Conservation (phyloP, 2,797 vertebrate genomes). For the Prionace glauca region DNA sequence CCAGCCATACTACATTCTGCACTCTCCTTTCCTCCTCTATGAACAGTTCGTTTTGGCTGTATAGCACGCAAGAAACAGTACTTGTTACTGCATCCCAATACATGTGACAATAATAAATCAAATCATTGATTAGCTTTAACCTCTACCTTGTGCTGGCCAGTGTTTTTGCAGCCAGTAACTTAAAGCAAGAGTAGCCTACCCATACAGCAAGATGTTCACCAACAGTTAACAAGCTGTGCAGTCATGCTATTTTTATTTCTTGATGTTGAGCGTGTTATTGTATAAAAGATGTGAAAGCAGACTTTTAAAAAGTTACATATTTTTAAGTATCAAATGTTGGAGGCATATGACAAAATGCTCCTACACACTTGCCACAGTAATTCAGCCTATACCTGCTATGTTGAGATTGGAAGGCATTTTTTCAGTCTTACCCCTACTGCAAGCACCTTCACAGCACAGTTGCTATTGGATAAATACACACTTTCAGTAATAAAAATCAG, state of each 20-base stretch:
- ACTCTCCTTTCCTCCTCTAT: no score
- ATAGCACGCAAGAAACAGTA: no score
- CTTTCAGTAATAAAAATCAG: neutral
- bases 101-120: no score
- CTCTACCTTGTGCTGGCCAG: neutral
- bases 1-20: no score
- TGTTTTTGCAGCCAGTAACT: neutral
- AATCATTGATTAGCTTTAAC: neutral
- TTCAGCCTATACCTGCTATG: neutral
- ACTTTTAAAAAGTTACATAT: neutral
- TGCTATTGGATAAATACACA: no score
- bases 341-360: neutral
- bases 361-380: neutral
- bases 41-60: no score
- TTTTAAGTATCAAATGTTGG: no score
- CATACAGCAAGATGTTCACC: neutral
- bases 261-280: neutral
- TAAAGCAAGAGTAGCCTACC: neutral
- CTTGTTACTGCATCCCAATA: no score
- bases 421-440: neutral
- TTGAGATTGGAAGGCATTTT: neutral
- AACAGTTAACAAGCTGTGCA: neutral
- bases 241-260: neutral
- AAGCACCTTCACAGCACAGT: neutral
- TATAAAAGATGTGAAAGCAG: neutral